These are phyloP conservation scores for Scaptomyza polygonia DNA, from an alignment of 2,888 invertebrate genomes.

Conservation along the genomic window DNA sequence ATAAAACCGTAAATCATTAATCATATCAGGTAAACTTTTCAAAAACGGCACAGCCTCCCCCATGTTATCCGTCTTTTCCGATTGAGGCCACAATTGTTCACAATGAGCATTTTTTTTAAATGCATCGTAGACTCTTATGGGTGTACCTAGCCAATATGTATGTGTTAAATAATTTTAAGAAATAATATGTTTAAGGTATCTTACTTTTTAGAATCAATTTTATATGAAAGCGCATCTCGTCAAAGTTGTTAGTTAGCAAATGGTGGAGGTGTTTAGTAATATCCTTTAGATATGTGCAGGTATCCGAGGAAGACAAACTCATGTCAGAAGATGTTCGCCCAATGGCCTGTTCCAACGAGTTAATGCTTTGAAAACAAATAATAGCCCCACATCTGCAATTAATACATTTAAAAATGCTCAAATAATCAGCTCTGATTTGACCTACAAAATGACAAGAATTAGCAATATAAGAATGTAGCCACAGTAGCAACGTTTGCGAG, in stretches of 20 bases:
- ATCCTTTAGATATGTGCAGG: background rate
- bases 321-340: background rate
- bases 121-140: no score
- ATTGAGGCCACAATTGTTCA: no score
- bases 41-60: background rate
- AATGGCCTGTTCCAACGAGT: background rate
- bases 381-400: background rate
- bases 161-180: no score
- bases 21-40: background rate
- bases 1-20: background rate
- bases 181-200: no score
- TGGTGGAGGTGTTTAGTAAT: background rate
- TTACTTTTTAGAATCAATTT: no score
- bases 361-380: background rate
- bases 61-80: background rate
- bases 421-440: background rate
- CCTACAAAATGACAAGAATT: background rate
- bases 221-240: background rate
- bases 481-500: background rate
- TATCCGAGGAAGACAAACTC: background rate
- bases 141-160: no score
- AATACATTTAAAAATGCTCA: background rate
- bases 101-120: no score
- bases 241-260: background rate
- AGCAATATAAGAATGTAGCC: background rate